These are phyloP conservation scores for Psettodes erumei DNA, from an alignment of 2,113 vertebrate genomes.

Conservation along the genomic window DNA sequence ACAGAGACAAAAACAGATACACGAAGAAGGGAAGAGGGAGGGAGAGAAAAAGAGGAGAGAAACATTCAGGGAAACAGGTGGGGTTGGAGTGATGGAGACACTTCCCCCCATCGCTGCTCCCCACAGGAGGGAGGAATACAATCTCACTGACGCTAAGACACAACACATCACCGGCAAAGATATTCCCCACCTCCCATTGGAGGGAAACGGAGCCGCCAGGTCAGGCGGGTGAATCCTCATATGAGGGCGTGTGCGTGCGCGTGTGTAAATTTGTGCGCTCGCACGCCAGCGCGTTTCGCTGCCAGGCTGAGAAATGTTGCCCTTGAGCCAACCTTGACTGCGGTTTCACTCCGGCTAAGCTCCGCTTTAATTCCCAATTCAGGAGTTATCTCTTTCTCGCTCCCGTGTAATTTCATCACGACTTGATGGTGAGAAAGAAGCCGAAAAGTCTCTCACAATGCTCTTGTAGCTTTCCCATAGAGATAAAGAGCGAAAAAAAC, in stretches of 20 bases:
- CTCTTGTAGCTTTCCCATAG: slow-evolving; percentile 12
- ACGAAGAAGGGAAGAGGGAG: not conserved
- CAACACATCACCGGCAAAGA: slow-evolving; percentile 56
- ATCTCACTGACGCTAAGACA: slow-evolving; percentile 65
- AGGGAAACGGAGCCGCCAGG: slow-evolving; percentile 60
- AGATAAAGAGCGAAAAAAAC: slow-evolving; percentile 9
- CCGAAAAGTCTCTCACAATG: not conserved
- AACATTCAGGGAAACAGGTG: slow-evolving; percentile 57
- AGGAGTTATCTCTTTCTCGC: slow-evolving; percentile 39
- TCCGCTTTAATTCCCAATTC: slow-evolving; percentile 63
- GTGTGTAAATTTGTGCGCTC: slow-evolving; percentile 36
- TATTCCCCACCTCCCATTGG: slow-evolving; percentile 68
- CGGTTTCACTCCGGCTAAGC: slow-evolving; percentile 56
- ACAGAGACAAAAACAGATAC: no score
- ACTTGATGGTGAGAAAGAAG: slow-evolving; percentile 28
- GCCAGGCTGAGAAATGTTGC: slow-evolving; percentile 56
- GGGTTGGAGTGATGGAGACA: slow-evolving; percentile 63
- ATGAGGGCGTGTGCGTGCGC: slow-evolving; percentile 39
- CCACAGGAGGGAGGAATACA: slow-evolving; percentile 56
- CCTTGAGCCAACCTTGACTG: slow-evolving; percentile 80
- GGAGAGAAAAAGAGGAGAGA: slow-evolving; percentile 22
- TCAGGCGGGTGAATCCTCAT: slow-evolving; percentile 72
- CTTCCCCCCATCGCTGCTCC: slow-evolving; percentile 54
- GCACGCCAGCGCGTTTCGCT: slow-evolving; percentile 50
- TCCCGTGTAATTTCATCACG: slow-evolving; percentile 22